A percentile compares a stretch with the other conserved stretches of the same genome.
These are phyloP conservation scores for Pilophorus perplexus DNA, from an alignment of 2,888 invertebrate species.

Conservation along the genomic window DNA sequence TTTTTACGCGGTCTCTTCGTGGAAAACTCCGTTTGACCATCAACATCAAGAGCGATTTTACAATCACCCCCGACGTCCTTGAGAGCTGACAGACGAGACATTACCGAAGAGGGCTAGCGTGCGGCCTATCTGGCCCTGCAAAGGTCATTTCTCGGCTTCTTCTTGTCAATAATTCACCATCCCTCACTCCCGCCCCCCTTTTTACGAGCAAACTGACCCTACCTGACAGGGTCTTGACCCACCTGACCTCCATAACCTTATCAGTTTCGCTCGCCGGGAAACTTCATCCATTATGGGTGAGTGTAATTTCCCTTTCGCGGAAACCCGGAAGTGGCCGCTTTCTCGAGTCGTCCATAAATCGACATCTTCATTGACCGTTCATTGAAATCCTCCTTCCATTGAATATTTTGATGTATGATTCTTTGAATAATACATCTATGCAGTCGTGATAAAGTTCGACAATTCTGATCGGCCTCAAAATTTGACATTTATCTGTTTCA, in stretches of 20 bases:
- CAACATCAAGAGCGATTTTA: neutral
- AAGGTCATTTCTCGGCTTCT: constrained; percentile 16
- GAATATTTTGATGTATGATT: neutral
- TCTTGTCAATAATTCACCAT: constrained; percentile 8
- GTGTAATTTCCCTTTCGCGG: neutral
- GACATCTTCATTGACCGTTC: no score
- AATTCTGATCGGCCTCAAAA: no score
- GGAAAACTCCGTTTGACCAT: no score
- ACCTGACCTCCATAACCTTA: constrained; percentile 5
- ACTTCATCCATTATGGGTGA: neutral
- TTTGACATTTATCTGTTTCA: no score
- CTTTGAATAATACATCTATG: no score
- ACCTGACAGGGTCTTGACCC: constrained; percentile 3
- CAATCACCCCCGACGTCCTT: constrained; percentile 2
- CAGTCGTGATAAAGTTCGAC: no score
- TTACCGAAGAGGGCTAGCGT: constrained; percentile 7
- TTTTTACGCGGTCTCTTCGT: no score
- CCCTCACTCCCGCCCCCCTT: neutral
- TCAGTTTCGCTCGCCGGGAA: constrained; percentile 2
- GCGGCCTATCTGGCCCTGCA: neutral
- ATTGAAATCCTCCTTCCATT: neutral
- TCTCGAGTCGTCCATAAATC: no score
- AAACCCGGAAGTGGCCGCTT: neutral
- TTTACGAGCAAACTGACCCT: constrained; percentile 11
- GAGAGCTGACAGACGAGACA: constrained; percentile 1